A percentile compares a stretch with the other conserved stretches of the same genome.
phyloP scores from a whole-genome alignment of 2,888 invertebrate genomes.

The Drosophila neotestacea region DNA sequence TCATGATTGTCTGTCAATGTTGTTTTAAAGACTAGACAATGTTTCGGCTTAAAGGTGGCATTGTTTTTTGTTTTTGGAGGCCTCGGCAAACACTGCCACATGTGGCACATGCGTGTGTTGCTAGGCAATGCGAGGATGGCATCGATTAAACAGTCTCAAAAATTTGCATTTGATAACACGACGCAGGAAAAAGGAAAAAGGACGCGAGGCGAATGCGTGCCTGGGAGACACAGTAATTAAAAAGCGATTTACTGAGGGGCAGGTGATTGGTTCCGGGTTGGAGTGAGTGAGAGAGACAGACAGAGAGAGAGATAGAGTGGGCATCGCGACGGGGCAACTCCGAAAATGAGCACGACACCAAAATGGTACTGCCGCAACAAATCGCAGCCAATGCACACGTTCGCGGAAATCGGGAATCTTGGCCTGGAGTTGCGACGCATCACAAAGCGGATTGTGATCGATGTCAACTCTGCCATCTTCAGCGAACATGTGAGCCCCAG shows the following conservation, averaged over 20 bases:
- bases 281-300: constrained; percentile 33
- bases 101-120: constrained; percentile 67
- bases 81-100: constrained; percentile 2
- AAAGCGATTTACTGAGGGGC: constrained; percentile 69
- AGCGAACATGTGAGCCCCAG: constrained; percentile 82
- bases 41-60: constrained; percentile 1
- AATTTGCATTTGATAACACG: constrained; percentile 68
- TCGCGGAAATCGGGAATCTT: constrained; percentile 81
- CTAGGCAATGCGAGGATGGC: constrained; percentile 54
- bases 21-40: constrained; percentile 28
- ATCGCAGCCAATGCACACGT: constrained; percentile 83
- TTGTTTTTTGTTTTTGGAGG: constrained; percentile 4
- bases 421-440: constrained; percentile 82
- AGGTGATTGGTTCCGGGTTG: constrained; percentile 55
- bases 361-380: constrained; percentile 84
- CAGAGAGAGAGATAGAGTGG: constrained; percentile 23
- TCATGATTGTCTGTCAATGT: constrained; percentile 30
- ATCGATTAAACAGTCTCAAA: constrained; percentile 70
- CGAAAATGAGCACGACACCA: constrained; percentile 82
- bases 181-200: constrained; percentile 25
- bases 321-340: constrained; percentile 35
- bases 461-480: constrained; percentile 83
- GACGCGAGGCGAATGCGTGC: constrained; percentile 67
- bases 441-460: constrained; percentile 83
- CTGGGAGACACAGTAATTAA: constrained; percentile 79